Conservation (phyloP, 2,113 vertebrate species). For the Corvus hawaiiensis region DNA sequence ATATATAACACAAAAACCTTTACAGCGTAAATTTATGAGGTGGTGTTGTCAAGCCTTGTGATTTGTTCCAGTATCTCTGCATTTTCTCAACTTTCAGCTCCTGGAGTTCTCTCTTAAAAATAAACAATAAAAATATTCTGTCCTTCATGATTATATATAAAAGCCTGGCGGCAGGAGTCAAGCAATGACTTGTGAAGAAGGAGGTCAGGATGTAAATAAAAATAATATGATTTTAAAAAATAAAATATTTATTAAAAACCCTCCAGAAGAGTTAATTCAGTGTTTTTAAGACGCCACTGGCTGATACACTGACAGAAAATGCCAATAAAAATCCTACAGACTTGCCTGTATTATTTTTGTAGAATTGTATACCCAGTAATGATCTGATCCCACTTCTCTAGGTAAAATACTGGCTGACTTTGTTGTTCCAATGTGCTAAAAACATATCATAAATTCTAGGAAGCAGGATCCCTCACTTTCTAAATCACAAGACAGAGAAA, state of each 20-base stretch:
- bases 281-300: background rate
- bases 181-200: background rate
- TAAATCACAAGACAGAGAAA: background rate
- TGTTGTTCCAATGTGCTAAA: background rate
- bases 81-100: background rate
- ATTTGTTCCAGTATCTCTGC: background rate
- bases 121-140: background rate
- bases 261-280: background rate
- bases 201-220: background rate
- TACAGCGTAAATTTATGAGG: background rate
- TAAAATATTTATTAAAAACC: background rate
- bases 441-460: background rate
- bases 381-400: background rate
- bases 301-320: background rate
- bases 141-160: background rate
- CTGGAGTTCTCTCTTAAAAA: background rate
- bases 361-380: background rate
- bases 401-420: background rate
- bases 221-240: background rate
- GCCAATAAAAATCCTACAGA: background rate
- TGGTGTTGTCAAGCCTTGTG: background rate
- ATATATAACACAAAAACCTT: constrained; percentile 2
- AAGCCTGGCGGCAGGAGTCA: background rate
- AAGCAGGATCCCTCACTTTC: background rate
- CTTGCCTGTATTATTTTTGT: background rate